Evolutionary conservation across 2,113 vertebrate species (phyloP).

Genomic region (Aplodontia rufa): DNA sequence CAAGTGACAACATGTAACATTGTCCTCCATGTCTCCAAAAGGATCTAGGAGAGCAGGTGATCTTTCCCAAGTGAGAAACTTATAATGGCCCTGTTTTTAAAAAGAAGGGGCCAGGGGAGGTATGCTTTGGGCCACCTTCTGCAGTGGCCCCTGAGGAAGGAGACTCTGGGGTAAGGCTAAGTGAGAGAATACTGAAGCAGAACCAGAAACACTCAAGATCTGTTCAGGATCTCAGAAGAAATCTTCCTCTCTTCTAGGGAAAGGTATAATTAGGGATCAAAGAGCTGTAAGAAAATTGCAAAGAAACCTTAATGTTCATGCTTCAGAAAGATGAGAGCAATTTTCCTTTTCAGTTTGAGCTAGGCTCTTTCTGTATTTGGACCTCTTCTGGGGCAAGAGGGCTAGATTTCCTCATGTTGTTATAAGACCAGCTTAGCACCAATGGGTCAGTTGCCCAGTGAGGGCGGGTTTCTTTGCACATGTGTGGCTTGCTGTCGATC

Average conservation of each 20-base stretch:
- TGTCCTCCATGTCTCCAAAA: constrained; percentile 44
- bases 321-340: constrained; percentile 19
- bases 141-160: not conserved
- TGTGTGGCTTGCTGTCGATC: not conserved
- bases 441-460: not conserved
- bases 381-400: not conserved
- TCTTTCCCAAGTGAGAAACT: constrained; percentile 36
- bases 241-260: constrained; percentile 19
- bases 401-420: not conserved
- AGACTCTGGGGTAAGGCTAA: not conserved
- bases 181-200: not conserved
- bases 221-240: not conserved
- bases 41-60: constrained; percentile 17
- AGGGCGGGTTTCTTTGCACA: not conserved
- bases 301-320: constrained; percentile 51
- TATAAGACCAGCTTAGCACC: not conserved
- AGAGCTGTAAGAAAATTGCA: constrained; percentile 58
- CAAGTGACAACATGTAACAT: not conserved
- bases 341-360: not conserved
- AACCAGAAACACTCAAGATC: not conserved
- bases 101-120: not conserved
- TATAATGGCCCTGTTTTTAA: not conserved
- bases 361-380: not conserved
- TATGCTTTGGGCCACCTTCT: not conserved
- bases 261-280: constrained; percentile 56